Evolutionary conservation across 2,113 vertebrate genomes (phyloP), one percentile per base, ranked within the genome.

Genomic region (Etheostoma spectabile): DNA sequence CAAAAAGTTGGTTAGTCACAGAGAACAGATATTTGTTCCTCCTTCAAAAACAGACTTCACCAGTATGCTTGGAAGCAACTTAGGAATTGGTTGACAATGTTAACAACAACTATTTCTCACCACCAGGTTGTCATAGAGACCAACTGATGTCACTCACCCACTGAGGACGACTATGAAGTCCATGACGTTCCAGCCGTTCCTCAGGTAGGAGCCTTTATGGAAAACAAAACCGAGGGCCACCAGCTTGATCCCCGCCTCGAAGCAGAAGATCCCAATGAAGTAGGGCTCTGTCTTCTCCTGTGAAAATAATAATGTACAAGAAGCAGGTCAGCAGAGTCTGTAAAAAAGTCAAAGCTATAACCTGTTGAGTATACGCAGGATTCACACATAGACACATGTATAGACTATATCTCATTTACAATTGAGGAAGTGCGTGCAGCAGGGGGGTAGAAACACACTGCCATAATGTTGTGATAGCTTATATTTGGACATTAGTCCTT

Each of bases 111-210:
- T 56, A 73, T 52, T 72, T 76, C 46, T 49, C 65, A 56, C 30
- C 62, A 56, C 57, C 7, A 53, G 5, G 63, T 69, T 13, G 62
- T 60, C 51, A 67, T 8, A n/a, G 71, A 57, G 53, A 85, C 55
- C 33, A 27, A 24, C 8, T 27, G 35, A 60, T 16, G 30, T 60
- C 27, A 96, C 98, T 99, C 93, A 99, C 98, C 98, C 98, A 0
- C 98, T 99, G 87, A 99, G 96, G 71, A 99, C 98, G 35, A 99
- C 98, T 0, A 99, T 99, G 94, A 99, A 99, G 94, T 99, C 98
- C 98, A 99, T 99, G 86, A 99, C 97, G 2, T 99, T 99, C 98
- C 98, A 99, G 91, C 98, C 98, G 0, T 99, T 99, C 83, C 98
- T 96, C 85, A 99, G 96, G 91, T 99, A 99, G 0, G 98, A 99